Evolutionary conservation across 2,797 vertebrate genomes (phyloP).

Genomic region (Sparidentex hasta): DNA sequence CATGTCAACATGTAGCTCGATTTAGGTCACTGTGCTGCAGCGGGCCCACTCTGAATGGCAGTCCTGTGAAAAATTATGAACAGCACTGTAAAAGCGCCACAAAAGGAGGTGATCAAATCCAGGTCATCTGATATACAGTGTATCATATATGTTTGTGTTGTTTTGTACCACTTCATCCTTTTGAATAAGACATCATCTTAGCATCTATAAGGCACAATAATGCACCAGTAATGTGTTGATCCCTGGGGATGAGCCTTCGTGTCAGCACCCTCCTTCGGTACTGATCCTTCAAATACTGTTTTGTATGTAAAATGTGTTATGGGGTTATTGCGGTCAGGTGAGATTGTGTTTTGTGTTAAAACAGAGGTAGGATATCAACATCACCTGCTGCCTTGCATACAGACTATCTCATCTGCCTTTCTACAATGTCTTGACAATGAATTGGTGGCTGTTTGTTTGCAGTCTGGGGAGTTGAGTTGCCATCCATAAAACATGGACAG

Average conservation of each 20-base stretch:
- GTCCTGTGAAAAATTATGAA: slow-evolving; percentile 28
- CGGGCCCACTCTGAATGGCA: background rate
- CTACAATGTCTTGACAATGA: background rate
- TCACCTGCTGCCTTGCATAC: background rate
- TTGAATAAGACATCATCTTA: background rate
- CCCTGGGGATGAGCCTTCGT: slow-evolving; percentile 6
- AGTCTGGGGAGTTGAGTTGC: slow-evolving; percentile 4
- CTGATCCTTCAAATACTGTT: background rate
- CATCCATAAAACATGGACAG: background rate
- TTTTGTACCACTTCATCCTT: background rate
- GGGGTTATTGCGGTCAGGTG: background rate
- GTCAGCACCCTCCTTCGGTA: background rate
- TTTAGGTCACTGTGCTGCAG: slow-evolving; percentile 38
- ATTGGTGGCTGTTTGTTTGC: slow-evolving; percentile 20
- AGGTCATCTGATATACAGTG: slow-evolving; percentile 50
- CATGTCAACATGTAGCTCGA: background rate
- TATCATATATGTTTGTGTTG: slow-evolving; percentile 31
- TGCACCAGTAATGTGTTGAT: slow-evolving; percentile 12
- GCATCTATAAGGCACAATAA: slow-evolving; percentile 10
- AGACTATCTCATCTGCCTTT: background rate
- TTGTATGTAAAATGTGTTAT: slow-evolving; percentile 11
- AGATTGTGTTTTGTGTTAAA: slow-evolving; percentile 26
- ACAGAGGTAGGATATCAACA: background rate
- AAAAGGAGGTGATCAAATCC: slow-evolving; percentile 51
- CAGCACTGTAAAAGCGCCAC: slow-evolving; percentile 8